phyloP scores from a whole-genome alignment of 2,888 invertebrate genomes.

The Tryphoninae sp. region DNA sequence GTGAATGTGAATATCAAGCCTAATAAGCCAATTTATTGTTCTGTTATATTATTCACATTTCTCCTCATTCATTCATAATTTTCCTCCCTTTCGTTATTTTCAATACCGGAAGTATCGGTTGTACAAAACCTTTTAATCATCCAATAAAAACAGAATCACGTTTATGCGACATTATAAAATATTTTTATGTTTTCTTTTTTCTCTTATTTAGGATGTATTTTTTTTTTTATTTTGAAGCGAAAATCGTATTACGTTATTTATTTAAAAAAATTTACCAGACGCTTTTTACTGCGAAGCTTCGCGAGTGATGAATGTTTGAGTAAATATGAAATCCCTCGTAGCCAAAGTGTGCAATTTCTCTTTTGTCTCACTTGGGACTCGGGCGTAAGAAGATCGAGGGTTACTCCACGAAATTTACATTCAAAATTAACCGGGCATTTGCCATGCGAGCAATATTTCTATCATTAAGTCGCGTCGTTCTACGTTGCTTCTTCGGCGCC shows the following conservation, averaged over 20 bases:
- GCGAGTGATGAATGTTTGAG: conserved; percentile 29
- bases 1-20: conserved; percentile 64
- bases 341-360: conserved; percentile 9
- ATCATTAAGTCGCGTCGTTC: conserved; percentile 63
- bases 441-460: conserved; percentile 66
- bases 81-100: neutral
- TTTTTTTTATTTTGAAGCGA: neutral
- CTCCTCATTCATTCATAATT: neutral
- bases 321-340: neutral
- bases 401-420: conserved; percentile 61
- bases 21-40: conserved; percentile 67
- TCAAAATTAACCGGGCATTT: conserved; percentile 67
- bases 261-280: neutral
- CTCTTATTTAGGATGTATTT: neutral
- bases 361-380: neutral
- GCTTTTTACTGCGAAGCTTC: neutral
- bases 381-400: neutral
- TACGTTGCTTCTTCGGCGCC: conserved; percentile 43
- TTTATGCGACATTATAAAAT: neutral
- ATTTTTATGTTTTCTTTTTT: neutral
- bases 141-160: neutral
- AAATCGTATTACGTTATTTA: neutral
- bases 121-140: neutral
- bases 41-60: conserved; percentile 12
- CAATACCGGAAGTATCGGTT: neutral